These are phyloP conservation scores for Philereme vetulata DNA, from an alignment of 2,888 invertebrate genomes.

Conservation along the genomic window DNA sequence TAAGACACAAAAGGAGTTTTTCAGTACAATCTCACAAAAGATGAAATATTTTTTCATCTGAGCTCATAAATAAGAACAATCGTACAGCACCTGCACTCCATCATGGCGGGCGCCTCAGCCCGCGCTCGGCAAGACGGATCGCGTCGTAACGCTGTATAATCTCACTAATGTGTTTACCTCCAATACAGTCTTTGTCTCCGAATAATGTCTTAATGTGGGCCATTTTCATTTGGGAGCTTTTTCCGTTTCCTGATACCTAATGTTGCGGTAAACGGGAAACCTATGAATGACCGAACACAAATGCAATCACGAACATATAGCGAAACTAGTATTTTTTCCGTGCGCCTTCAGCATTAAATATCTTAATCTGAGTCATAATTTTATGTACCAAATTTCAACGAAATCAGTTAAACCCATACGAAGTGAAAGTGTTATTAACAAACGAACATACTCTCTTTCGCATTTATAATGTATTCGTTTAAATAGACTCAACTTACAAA, in stretches of 20 bases:
- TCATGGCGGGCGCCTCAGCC: constrained; percentile 1
- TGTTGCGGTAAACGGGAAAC: neutral
- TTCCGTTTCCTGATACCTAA: constrained; percentile 53
- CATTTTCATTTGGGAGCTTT: constrained; percentile 55
- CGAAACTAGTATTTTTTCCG: too few species aligned
- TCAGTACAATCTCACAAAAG: neutral
- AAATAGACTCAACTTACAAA: too few species aligned
- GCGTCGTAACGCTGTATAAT: constrained; percentile 55
- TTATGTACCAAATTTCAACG: too few species aligned
- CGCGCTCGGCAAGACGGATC: constrained; percentile 54
- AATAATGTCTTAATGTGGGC: constrained; percentile 57
- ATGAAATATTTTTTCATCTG: constrained; percentile 12
- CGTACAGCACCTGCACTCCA: constrained; percentile 18
- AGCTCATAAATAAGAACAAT: constrained; percentile 9
- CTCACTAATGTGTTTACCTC: constrained; percentile 74
- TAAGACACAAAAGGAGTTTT: neutral
- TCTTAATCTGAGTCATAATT: too few species aligned
- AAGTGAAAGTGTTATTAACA: too few species aligned
- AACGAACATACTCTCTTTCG: too few species aligned
- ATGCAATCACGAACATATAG: too few species aligned
- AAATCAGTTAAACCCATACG: too few species aligned
- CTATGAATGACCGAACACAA: too few species aligned
- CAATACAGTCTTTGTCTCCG: constrained; percentile 58
- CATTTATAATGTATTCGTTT: too few species aligned
- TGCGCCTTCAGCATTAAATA: too few species aligned